Evolutionary conservation across 35 echinoderm and acorn worm species (phyloP), one percentile per base, ranked within the genome.

Genomic region (Ophiothrix spiculata): DNA sequence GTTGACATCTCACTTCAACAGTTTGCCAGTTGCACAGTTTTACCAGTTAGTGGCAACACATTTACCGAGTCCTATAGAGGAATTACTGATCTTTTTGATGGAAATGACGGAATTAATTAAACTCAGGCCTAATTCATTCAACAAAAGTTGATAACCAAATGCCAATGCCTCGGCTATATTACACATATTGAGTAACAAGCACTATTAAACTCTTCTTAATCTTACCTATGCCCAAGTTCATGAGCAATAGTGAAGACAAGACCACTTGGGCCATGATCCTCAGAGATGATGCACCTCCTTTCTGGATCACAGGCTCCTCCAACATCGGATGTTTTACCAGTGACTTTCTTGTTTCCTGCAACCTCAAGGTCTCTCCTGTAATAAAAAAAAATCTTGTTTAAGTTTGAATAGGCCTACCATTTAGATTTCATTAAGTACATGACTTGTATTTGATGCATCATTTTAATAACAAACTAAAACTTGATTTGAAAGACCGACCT

Each of bases 181-280:
- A n/a, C n/a, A n/a, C n/a, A n/a, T n/a, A n/a, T n/a, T n/a, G n/a
- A n/a, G n/a, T n/a, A n/a, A n/a, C n/a, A n/a, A n/a, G n/a, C n/a
- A n/a, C n/a, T n/a, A n/a, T n/a, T n/a, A n/a, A n/a, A n/a, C n/a
- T 40, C 3, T 80, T 80, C 25, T 31, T 32, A 0, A 45, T 21
- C 31, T 49, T 87, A 94, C 92, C 82, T 88, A 33, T 97, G 94
- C 0, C 86, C 94, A 45, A 97, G 86, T 79, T 97, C 94, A 83
- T 97, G 94, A 32, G 90, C 83, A 31, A 97, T 38, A 17, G 90
- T 90, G 60, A 97, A 90, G 31, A 89, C 86, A 39, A 89, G 75
- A 77, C 83, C 87, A 35, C 78, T 84, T 0, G 90, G 90, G 75
- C 90, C 87, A 82, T 97, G 87, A 78, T 92, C 94, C 56, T 97